phyloP scores from a whole-genome alignment of 2,888 invertebrate genomes.

The Phyllotreta striolata region DNA sequence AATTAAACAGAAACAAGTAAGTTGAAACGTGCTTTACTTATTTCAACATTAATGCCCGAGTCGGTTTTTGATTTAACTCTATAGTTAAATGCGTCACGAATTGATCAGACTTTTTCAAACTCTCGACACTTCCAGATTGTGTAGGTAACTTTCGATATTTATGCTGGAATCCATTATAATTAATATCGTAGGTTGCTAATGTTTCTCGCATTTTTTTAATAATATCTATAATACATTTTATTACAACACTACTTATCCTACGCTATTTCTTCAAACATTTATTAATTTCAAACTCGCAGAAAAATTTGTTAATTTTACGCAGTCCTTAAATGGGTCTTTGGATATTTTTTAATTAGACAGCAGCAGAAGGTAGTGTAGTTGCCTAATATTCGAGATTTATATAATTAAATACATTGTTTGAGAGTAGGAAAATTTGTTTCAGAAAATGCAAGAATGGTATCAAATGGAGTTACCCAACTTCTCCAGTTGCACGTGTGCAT shows the following conservation, averaged over 20 bases:
- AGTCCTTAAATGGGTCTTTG: too few relatives aligned
- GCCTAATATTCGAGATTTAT: too few relatives aligned
- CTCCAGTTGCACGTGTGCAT: conserved; percentile 36
- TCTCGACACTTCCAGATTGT: conserved; percentile 14
- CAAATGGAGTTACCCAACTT: conserved; percentile 40
- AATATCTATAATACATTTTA: conserved; percentile 7
- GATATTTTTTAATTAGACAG: too few relatives aligned
- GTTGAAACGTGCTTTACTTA: conserved; percentile 12
- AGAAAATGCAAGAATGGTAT: conserved; percentile 49
- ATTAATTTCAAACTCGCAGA: too few relatives aligned
- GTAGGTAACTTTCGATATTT: conserved; percentile 17
- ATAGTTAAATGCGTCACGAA: conserved; percentile 13
- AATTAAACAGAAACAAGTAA: conserved; percentile 18
- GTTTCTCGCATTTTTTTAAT: conserved; percentile 5
- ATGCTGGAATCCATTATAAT: conserved; percentile 19
- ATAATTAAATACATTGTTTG: neutral
- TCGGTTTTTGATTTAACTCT: conserved; percentile 4
- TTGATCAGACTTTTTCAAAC: conserved; percentile 13
- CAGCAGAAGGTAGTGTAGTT: too few relatives aligned
- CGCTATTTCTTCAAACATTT: neutral
- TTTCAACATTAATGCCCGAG: conserved; percentile 18
- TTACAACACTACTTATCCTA: conserved; percentile 16
- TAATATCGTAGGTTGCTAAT: conserved; percentile 16
- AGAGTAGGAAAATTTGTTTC: conserved; percentile 34
- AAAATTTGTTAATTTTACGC: too few relatives aligned